Percentiles rank a stretch among this genome's conserved stretches.
phyloP scores from a whole-genome alignment of 2,888 invertebrate species.

The Ophion slaviceki region DNA sequence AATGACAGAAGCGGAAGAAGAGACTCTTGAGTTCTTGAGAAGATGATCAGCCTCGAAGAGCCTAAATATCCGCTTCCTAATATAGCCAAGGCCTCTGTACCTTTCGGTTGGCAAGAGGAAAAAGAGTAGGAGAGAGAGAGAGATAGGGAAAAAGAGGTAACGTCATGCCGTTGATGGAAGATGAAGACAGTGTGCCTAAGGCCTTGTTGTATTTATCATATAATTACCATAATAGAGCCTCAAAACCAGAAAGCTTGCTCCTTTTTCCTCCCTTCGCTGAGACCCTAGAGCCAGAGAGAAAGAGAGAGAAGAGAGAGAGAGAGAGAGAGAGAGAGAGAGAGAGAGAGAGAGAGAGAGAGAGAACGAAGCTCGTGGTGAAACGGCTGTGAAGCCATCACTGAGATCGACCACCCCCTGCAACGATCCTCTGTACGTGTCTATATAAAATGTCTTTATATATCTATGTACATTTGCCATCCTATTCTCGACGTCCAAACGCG shows the following conservation, averaged over 20 bases:
- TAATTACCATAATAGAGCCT: conserved; percentile 83
- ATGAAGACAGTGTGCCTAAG: conserved; percentile 79
- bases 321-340: neutral
- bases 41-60: conserved; percentile 63
- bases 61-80: conserved; percentile 27
- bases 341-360: conserved; percentile 2
- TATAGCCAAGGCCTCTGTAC: conserved; percentile 34
- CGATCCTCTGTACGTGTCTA: conserved; percentile 28
- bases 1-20: conserved; percentile 2
- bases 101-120: neutral
- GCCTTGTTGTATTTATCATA: conserved; percentile 84
- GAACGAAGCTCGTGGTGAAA: conserved; percentile 21
- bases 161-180: conserved; percentile 68
- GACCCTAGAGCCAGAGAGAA: neutral
- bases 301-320: neutral
- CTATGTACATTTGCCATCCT: conserved; percentile 41
- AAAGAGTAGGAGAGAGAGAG: conserved; percentile 28
- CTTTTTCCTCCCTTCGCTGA: conserved; percentile 40
- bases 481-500: conserved; percentile 71
- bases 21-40: conserved; percentile 23
- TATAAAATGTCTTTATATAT: neutral
- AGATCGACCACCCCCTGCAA: conserved; percentile 60
- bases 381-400: conserved; percentile 43
- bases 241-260: conserved; percentile 65
- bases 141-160: conserved; percentile 48